Base-by-base conservation (phyloP, 2,113 vertebrate genomes). In the Caranx melampygus region DNA sequence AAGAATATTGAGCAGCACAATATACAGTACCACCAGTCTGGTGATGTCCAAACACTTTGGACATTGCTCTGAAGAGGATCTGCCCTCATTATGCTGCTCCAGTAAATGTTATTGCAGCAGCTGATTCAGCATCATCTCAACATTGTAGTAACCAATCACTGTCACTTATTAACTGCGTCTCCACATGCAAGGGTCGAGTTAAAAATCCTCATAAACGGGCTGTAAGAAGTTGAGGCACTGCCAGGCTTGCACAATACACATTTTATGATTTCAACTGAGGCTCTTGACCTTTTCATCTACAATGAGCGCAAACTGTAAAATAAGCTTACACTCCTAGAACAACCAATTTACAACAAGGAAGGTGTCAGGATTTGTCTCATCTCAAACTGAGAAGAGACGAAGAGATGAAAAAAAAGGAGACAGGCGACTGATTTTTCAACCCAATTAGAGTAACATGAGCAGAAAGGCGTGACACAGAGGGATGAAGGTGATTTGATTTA, bases 81-180 rank as follows among this genome's bases (percentile, higher is more conserved):
- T 45, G 47, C 21, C 8, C 31, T 52, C 37, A 20, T 87, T 52
- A 63, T 60, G 76, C 75, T 78, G 82, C 78, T 78, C 67, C 64
- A 71, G 65, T 85, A 70, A 85, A 84, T 0, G 12, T 82, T 64
- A 68, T 5, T 73, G 51, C 51, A 76, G 67, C 62, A 55, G 78
- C 89, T 89, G 85, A 91, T 44, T 92, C 85, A 91, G 89, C 87
- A 78, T 10, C 26, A 67, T 54, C 60, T 54, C 66, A 60, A 61
- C 47, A 45, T 14, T 34, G 15, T 62, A 59, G 34, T 58, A 49
- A 72, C 54, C 15, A 55, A 60, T 75, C 42, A 49, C 34, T 57
- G 77, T 87, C 40, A 92, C 72, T 81, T 68, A 84, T 85, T 91
- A 89, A 91, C 88, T 26, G n/a, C 13, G 35, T 14, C 26, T 54